These are phyloP conservation scores for Chaitophorus viminalis DNA, from an alignment of 2,888 invertebrate genomes.

Conservation along the genomic window DNA sequence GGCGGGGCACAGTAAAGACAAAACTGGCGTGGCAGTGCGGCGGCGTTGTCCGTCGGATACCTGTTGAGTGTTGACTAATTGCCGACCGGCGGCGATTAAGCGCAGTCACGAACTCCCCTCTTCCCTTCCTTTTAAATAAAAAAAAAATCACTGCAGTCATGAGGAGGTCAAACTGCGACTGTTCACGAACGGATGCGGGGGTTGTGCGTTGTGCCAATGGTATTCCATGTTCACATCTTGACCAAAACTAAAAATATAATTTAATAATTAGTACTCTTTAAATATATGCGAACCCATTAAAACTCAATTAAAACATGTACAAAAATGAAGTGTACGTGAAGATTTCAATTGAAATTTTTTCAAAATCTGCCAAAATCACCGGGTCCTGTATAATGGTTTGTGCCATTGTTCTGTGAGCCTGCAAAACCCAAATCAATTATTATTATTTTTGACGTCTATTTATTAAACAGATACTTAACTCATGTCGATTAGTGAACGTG, in stretches of 20 bases:
- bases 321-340: no score
- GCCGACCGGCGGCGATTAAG: slow-evolving; percentile 28
- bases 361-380: not conserved
- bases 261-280: no score
- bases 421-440: not conserved
- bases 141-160: slow-evolving; percentile 2
- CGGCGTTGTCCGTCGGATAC: slow-evolving; percentile 4
- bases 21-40: not conserved
- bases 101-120: slow-evolving; percentile 22
- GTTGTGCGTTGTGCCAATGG: not conserved
- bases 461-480: not conserved
- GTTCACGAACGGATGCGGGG: not conserved
- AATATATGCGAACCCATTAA: no score
- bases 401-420: not conserved
- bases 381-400: not conserved
- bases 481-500: not conserved
- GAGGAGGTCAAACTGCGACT: not conserved
- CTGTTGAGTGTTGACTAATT: slow-evolving; percentile 31
- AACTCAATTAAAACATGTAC: no score
- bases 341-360: no score
- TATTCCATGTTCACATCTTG: not conserved
- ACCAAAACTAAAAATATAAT: no score
- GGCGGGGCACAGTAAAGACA: not conserved
- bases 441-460: not conserved
- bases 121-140: not conserved